Evolutionary conservation across 2,888 invertebrate genomes (phyloP), one percentile per base, ranked within the genome.

Genomic region (Melanophora roralis): DNA sequence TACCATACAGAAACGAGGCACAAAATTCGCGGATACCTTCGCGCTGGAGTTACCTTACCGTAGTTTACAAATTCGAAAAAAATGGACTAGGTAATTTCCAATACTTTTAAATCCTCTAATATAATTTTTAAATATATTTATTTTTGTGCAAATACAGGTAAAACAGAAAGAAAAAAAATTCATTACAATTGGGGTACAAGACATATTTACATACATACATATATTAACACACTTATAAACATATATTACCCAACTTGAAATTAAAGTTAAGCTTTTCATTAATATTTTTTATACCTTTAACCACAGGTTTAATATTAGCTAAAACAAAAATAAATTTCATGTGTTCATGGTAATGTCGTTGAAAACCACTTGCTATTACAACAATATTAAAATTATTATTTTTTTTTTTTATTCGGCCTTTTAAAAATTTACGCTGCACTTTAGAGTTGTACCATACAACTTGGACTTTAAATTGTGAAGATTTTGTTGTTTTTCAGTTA

Each of bases 341-440:
- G 16, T 16, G 43, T 2, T n/a, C n/a, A 16, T 14, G 53, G 11
- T 53, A 16, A 43, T 16, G 14, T 14, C 14, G 12, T 27, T 27
- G 1, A 49, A 23, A 49, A n/a, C 23, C 27, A 2, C 1, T 3
- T 5, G 4, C 7, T 27, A 21, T 49, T 49, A 49, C 36, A 49
- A 49, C 36, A 21, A 49, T n/a, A 5, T 12, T n/a, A 49, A 49
- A 49, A 23, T 19, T 8, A 40, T 14, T 14, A 1, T n/a, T 49
- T 51, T 60, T 43, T 40, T 62, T 62, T 72, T 43, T 34, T 43
- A 53, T 45, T 36, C 64, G 47, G 36, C 16, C 55, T 59, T 60
- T 34, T 27, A 6, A 16, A 32, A 16, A 11, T 12, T n/a, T n/a
- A n/a, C n/a, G 32, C 11, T 40, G 62, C 45, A 62, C 11, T 62